phyloP scores from a whole-genome alignment of 2,888 invertebrate species.

The Ferdinandea cuprea region DNA sequence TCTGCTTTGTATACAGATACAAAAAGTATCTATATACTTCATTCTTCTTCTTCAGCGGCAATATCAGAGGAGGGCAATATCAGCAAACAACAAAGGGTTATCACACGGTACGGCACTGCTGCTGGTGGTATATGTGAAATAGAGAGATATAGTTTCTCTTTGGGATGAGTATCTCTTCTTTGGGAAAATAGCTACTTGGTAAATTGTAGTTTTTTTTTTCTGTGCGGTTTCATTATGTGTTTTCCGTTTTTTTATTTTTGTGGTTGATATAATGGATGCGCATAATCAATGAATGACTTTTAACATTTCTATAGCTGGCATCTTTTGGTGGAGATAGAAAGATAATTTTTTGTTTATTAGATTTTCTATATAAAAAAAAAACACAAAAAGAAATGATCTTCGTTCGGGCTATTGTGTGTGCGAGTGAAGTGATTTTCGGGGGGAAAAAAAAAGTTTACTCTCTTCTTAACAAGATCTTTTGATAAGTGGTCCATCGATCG shows the following conservation, averaged over 20 bases:
- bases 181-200: conserved; percentile 54
- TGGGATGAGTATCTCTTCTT: conserved; percentile 50
- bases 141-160: conserved; percentile 35
- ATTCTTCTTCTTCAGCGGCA: conserved; percentile 27
- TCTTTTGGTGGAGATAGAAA: background rate
- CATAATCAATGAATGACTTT: conserved; percentile 62
- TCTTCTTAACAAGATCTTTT: background rate
- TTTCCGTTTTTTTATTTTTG: background rate
- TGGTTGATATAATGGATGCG: conserved; percentile 52
- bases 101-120: conserved; percentile 43
- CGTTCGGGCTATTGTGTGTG: conserved; percentile 31
- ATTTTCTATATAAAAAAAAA: background rate
- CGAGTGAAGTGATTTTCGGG: conserved; percentile 29
- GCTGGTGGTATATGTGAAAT: conserved; percentile 54
- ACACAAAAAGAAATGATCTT: background rate
- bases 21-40: conserved; percentile 57
- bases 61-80: conserved; percentile 9
- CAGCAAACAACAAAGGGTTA: conserved; percentile 57
- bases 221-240: conserved; percentile 12
- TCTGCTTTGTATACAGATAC: conserved; percentile 36
- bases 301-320: conserved; percentile 16
- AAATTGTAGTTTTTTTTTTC: background rate
- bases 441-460: conserved; percentile 10
- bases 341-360: conserved; percentile 21
- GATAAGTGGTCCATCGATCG: conserved; percentile 15